Evolutionary conservation across 1,140 invertebrate species (phyloP).

Genomic region (Pollicipes pollicipes): DNA sequence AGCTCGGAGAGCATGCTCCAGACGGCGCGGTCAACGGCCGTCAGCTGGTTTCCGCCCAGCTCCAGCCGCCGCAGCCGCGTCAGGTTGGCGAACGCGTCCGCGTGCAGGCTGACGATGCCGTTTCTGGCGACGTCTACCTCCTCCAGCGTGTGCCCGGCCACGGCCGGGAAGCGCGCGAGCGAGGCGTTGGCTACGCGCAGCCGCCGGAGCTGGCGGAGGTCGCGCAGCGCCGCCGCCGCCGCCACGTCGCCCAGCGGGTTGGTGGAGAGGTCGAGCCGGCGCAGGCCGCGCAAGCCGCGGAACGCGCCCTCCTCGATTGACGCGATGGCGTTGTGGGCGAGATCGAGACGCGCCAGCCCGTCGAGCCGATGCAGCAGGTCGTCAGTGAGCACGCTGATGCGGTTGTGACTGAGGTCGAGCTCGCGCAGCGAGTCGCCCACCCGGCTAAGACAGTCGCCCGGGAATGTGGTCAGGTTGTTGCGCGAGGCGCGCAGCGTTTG

Average conservation of each 20-base stretch:
- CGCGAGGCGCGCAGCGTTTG: conserved; percentile 58
- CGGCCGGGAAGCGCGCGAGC: conserved; percentile 47
- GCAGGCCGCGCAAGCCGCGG: conserved; percentile 42
- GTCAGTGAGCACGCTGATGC: conserved; percentile 47
- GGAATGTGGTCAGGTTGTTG: conserved; percentile 58
- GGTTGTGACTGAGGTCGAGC: conserved; percentile 61
- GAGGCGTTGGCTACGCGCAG: conserved; percentile 63
- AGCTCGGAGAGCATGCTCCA: not conserved
- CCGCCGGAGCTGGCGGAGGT: conserved; percentile 38
- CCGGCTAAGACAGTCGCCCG: conserved; percentile 25
- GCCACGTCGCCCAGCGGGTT: conserved; percentile 33
- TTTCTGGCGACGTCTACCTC: conserved; percentile 57
- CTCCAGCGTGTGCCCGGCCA: conserved; percentile 49
- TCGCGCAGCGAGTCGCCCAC: conserved; percentile 43
- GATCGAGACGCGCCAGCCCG: conserved; percentile 43
- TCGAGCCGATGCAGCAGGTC: conserved; percentile 31
- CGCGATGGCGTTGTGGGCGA: conserved; percentile 60
- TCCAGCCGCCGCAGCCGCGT: conserved; percentile 37
- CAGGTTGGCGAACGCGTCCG: conserved; percentile 55
- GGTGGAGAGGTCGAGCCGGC: conserved; percentile 54
- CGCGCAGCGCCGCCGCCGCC: not conserved
- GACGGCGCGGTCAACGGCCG: not conserved
- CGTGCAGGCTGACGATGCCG: conserved; percentile 49
- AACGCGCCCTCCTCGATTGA: conserved; percentile 57
- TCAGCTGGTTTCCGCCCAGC: not conserved